phyloP scores from a whole-genome alignment of 1,140 invertebrate genomes.

The Lamellibrachia luymesi region DNA sequence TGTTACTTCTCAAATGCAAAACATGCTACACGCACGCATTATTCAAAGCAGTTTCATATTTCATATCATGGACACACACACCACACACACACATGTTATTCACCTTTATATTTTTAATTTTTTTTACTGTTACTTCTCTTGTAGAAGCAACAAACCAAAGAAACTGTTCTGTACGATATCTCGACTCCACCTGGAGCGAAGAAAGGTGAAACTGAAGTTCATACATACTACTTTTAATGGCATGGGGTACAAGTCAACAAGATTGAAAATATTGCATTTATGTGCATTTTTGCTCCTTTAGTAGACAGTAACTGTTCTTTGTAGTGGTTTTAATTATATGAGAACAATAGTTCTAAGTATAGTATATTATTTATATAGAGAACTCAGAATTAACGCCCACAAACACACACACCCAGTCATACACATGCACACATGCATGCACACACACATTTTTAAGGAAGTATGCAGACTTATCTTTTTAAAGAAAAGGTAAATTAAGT shows the following conservation, averaged over 20 bases:
- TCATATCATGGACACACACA: neutral
- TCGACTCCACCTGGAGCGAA: conserved; percentile 6
- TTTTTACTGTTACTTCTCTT: neutral
- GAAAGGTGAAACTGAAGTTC: neutral
- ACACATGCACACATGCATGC: too few species aligned
- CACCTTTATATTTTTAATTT: neutral
- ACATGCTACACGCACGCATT: too few species aligned
- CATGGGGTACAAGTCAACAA: neutral
- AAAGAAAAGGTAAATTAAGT: too few species aligned
- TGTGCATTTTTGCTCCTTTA: neutral
- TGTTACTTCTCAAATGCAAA: too few species aligned
- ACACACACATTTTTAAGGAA: too few species aligned
- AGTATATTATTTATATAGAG: neutral
- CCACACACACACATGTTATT: neutral
- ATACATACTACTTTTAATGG: neutral
- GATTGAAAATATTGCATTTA: neutral
- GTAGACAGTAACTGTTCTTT: neutral
- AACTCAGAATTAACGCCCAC: neutral
- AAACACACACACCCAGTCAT: too few species aligned
- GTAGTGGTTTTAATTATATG: neutral
- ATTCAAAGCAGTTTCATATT: neutral
- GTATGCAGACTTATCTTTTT: too few species aligned
- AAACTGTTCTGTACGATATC: neutral
- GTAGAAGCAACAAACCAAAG: neutral
- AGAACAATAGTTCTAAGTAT: neutral